Conservation (phyloP, 2,797 vertebrate genomes). For the Prionace glauca region DNA sequence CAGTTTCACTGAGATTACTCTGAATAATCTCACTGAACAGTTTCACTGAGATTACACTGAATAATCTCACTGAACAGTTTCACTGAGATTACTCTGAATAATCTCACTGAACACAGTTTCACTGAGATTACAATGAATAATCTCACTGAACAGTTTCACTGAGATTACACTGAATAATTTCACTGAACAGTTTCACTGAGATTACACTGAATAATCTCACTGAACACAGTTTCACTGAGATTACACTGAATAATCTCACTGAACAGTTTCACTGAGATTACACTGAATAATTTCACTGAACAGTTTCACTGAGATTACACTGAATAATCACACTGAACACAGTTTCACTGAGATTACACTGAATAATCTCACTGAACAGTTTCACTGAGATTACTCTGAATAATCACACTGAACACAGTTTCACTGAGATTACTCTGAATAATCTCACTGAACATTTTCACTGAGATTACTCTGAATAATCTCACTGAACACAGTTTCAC, state of each 20-base stretch:
- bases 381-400: too few species aligned
- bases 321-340: background rate
- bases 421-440: too few species aligned
- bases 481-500: too few species aligned
- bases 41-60: background rate
- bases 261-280: background rate
- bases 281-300: background rate
- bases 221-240: background rate
- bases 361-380: background rate
- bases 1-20: background rate
- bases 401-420: too few species aligned
- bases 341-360: background rate
- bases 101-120: too few species aligned
- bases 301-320: background rate
- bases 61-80: background rate
- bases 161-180: background rate
- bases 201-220: background rate
- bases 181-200: background rate
- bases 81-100: too few species aligned
- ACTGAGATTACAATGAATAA: background rate
- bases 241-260: background rate
- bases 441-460: too few species aligned
- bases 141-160: background rate
- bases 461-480: too few species aligned
- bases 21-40: background rate